These are phyloP conservation scores for Drosophila ogumai DNA, from an alignment of 1,140 invertebrate genomes.

Conservation along the genomic window DNA sequence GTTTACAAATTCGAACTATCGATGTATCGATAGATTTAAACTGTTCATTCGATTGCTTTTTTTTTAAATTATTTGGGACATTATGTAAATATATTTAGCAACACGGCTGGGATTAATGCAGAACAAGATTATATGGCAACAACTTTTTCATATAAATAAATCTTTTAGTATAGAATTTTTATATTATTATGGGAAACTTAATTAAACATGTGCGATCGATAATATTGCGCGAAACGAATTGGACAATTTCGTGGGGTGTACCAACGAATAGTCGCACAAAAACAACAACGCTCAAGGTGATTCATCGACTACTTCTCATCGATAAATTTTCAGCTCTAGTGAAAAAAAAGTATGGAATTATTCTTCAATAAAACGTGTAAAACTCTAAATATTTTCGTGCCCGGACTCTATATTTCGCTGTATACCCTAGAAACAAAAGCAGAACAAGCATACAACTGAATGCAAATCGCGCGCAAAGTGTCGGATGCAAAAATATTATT, in stretches of 20 bases:
- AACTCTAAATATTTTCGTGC: slow-evolving; percentile 53
- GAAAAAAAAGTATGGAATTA: slow-evolving; percentile 78
- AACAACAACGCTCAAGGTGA: slow-evolving; percentile 47
- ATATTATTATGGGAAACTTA: too few relatives aligned
- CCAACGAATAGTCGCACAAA: slow-evolving; percentile 15
- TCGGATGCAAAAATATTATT: slow-evolving; percentile 48
- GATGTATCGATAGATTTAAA: not conserved
- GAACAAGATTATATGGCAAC: not conserved
- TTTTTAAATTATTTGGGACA: not conserved
- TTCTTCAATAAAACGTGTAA: slow-evolving; percentile 66
- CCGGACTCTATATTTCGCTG: slow-evolving; percentile 51
- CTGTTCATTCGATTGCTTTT: not conserved
- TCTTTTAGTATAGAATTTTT: too few relatives aligned
- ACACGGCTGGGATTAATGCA: not conserved
- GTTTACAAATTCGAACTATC: not conserved
- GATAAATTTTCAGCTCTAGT: slow-evolving; percentile 58
- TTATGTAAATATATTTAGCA: not conserved
- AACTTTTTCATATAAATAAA: too few relatives aligned
- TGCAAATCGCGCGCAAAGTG: slow-evolving; percentile 2
- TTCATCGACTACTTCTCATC: slow-evolving; percentile 37
- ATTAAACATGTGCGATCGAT: not conserved
- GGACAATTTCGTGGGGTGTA: slow-evolving; percentile 6
- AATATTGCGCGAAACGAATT: not conserved
- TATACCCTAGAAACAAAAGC: slow-evolving; percentile 24
- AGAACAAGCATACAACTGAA: slow-evolving; percentile 43